phyloP scores from a whole-genome alignment of 1,140 invertebrate genomes.

The Drosophila murphyi region DNA sequence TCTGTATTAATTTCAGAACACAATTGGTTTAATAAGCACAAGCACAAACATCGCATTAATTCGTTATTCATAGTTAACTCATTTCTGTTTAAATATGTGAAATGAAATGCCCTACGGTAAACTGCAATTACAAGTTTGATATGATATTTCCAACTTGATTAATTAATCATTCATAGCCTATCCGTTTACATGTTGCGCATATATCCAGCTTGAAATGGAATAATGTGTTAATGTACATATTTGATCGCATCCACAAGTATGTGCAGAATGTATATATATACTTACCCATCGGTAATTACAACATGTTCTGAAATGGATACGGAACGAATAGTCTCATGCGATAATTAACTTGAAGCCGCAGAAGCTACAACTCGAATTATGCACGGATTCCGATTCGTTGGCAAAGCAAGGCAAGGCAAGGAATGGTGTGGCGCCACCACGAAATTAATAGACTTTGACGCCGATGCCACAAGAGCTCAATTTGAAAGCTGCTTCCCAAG shows the following conservation, averaged over 20 bases:
- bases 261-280: background rate
- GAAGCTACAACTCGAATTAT: background rate
- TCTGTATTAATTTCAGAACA: too few relatives aligned
- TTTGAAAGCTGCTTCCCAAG: conserved; percentile 23
- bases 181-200: conserved; percentile 33
- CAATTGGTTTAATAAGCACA: too few relatives aligned
- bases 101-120: too few relatives aligned
- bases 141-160: conserved; percentile 12
- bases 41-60: too few relatives aligned
- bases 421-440: conserved; percentile 40
- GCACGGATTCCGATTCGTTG: background rate
- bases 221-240: conserved; percentile 2
- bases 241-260: background rate
- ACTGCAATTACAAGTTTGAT: conserved; percentile 9
- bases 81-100: too few relatives aligned
- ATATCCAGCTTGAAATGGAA: background rate
- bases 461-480: conserved; percentile 26
- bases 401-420: background rate
- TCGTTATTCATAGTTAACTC: too few relatives aligned
- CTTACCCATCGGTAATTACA: background rate
- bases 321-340: conserved; percentile 7
- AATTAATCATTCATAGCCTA: conserved; percentile 50
- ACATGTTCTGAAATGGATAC: background rate
- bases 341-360: background rate
- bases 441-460: conserved; percentile 48